Evolutionary conservation across 2,888 invertebrate genomes (phyloP).

Genomic region (Nemapogon koenigi): DNA sequence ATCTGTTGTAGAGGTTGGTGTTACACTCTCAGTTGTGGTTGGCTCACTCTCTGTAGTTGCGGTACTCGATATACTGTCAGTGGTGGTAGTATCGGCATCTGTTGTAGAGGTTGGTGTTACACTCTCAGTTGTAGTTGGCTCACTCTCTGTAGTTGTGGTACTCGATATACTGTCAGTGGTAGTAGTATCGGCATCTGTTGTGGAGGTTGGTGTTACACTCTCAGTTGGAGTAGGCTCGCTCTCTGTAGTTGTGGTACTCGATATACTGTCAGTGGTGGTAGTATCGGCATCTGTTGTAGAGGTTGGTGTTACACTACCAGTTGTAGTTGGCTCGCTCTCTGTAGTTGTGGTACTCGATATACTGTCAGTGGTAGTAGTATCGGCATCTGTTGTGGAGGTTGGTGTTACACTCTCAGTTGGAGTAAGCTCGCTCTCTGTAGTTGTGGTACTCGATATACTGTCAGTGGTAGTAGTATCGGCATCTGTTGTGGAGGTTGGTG

Average conservation of each 20-base stretch:
- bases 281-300: neutral
- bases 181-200: slow-evolving; percentile 1
- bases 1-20: slow-evolving; percentile 11
- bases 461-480: slow-evolving; percentile 1
- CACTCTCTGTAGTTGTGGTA: slow-evolving; percentile 1
- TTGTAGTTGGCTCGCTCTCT: no score
- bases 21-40: slow-evolving; percentile 10
- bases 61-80: slow-evolving; percentile 5
- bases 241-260: slow-evolving; percentile 1
- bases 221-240: slow-evolving; percentile 1
- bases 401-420: slow-evolving; percentile 1
- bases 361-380: neutral
- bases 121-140: slow-evolving; percentile 11
- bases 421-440: neutral
- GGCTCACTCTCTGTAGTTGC: slow-evolving; percentile 1
- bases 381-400: neutral
- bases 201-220: neutral
- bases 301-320: neutral
- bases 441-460: slow-evolving; percentile 3
- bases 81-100: neutral
- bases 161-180: neutral
- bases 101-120: slow-evolving; percentile 5
- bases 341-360: neutral
- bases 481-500: no score
- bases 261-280: neutral